Evolutionary conservation across 2,888 invertebrate species (phyloP).

Genomic region (Aleiodes alternator): DNA sequence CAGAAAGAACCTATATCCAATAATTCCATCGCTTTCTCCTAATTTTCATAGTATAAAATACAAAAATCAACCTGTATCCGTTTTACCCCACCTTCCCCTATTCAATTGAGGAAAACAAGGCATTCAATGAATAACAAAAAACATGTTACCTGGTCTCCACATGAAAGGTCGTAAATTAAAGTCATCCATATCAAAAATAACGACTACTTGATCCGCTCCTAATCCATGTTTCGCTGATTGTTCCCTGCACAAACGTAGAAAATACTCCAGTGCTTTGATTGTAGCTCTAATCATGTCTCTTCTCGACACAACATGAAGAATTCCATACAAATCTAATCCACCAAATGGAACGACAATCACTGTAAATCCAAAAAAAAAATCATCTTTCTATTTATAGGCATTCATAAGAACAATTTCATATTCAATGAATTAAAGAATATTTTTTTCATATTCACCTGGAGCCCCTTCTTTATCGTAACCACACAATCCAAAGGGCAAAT

Average conservation of each 20-base stretch:
- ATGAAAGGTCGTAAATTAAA: conserved; percentile 88
- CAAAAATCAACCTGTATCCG: no score
- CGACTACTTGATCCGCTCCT: conserved; percentile 81
- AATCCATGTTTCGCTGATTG: conserved; percentile 80
- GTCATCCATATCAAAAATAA: conserved; percentile 86
- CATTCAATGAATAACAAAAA: background rate
- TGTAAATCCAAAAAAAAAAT: conserved; percentile 62
- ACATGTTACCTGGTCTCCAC: conserved; percentile 85
- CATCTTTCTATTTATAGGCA: background rate
- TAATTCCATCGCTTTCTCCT: no score
- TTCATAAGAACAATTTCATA: background rate
- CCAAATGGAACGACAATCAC: conserved; percentile 89
- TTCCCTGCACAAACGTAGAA: conserved; percentile 79
- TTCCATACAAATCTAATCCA: conserved; percentile 88
- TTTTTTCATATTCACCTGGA: conserved; percentile 78
- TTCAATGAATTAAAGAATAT: no score
- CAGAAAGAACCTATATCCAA: no score
- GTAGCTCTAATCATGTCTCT: conserved; percentile 85
- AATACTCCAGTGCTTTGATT: conserved; percentile 81
- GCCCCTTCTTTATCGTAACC: conserved; percentile 91
- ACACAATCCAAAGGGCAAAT: conserved; percentile 86
- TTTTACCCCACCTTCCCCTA: no score
- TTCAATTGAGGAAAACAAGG: conserved; percentile 35
- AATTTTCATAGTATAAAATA: no score
- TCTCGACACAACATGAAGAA: conserved; percentile 84